A percentile compares a stretch with the other conserved stretches of the same genome.
phyloP scores from a whole-genome alignment of 2,888 invertebrate genomes.

The Drosophila sordidapex region DNA sequence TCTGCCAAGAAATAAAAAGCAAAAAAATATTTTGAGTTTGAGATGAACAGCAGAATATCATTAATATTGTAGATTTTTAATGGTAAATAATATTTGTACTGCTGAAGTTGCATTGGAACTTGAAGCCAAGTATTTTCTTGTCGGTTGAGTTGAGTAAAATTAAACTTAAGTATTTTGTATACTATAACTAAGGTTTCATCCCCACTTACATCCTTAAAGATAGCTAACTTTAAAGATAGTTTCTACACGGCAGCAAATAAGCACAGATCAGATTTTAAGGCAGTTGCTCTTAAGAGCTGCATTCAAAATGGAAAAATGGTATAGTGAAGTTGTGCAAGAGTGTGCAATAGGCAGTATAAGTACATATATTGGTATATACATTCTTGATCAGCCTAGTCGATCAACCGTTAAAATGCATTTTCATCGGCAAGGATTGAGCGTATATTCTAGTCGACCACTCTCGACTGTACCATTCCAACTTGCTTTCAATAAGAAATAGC shows the following conservation, averaged over 20 bases:
- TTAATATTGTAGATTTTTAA: not conserved
- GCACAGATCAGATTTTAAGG: not conserved
- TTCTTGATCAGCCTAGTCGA: not conserved
- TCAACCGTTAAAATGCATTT: not conserved
- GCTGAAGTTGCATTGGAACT: not conserved
- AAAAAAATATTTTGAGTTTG: constrained; percentile 1
- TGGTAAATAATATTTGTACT: not conserved
- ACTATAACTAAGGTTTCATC: not conserved
- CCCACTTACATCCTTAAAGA: not conserved
- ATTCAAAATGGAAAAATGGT: too few species aligned
- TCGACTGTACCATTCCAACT: not conserved
- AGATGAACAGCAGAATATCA: not conserved
- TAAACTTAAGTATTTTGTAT: too few species aligned
- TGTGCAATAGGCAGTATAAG: not conserved
- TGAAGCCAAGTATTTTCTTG: not conserved
- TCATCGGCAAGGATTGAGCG: not conserved
- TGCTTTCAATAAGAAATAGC: not conserved
- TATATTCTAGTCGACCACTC: not conserved
- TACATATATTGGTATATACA: not conserved
- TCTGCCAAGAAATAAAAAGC: constrained; percentile 65
- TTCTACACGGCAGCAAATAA: not conserved
- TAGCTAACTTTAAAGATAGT: not conserved
- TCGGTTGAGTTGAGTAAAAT: too few species aligned
- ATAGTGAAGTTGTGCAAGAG: not conserved
- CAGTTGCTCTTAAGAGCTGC: not conserved